Conservation (phyloP, 2,113 vertebrate genomes). For the Blennius ocellaris region DNA sequence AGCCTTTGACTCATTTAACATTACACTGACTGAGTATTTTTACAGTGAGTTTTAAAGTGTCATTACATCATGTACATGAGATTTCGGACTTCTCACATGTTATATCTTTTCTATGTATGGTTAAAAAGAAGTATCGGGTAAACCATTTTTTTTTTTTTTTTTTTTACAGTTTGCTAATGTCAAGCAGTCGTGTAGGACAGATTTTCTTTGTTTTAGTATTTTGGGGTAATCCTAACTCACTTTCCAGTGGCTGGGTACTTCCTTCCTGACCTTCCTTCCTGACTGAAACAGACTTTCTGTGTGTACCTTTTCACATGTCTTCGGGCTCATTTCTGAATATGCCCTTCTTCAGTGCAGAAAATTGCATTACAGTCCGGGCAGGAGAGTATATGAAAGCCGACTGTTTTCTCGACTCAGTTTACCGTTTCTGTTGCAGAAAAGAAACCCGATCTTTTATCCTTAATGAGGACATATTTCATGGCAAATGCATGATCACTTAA, state of each 20-base stretch:
- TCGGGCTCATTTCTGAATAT: slow-evolving; percentile 66
- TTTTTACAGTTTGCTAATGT: slow-evolving; percentile 16
- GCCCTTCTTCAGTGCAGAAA: slow-evolving; percentile 71
- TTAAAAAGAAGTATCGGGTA: slow-evolving; percentile 6
- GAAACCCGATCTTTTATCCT: slow-evolving; percentile 77
- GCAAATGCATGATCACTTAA: slow-evolving; percentile 82
- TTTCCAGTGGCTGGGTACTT: slow-evolving; percentile 66
- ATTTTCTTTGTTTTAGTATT: slow-evolving; percentile 65
- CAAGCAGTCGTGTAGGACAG: slow-evolving; percentile 19
- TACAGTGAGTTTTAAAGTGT: slow-evolving; percentile 25
- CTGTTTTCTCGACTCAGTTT: slow-evolving; percentile 68
- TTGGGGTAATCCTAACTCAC: slow-evolving; percentile 62
- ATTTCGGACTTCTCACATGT: slow-evolving; percentile 5
- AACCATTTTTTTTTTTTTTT: no score
- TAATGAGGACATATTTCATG: slow-evolving; percentile 82
- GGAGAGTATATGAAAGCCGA: slow-evolving; percentile 56
- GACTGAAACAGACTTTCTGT: slow-evolving; percentile 56
- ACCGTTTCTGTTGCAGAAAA: slow-evolving; percentile 61
- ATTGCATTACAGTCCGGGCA: slow-evolving; percentile 73
- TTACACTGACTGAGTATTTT: slow-evolving; percentile 11
- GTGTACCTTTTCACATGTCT: slow-evolving; percentile 58
- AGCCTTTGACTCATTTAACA: slow-evolving; percentile 7
- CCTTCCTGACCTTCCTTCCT: slow-evolving; percentile 75
- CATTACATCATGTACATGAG: slow-evolving; percentile 33
- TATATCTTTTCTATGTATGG: not conserved